Conservation (phyloP, 2,888 invertebrate genomes). For the Timandra comae region DNA sequence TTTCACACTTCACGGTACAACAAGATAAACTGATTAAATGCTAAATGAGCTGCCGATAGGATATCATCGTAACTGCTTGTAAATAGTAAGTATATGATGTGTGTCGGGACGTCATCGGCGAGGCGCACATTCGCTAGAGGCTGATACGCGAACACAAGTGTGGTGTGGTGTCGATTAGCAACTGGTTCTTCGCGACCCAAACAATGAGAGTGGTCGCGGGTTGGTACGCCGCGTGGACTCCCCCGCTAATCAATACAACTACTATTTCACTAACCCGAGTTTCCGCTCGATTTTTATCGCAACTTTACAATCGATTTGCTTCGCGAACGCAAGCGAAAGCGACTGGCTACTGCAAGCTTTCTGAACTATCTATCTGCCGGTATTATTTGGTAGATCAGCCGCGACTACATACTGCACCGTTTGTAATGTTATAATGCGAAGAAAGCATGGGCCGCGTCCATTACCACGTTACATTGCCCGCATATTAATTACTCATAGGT, state of each 20-base stretch:
- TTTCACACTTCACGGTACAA: constrained; percentile 16
- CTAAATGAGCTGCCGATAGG: constrained; percentile 25
- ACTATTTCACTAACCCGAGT: constrained; percentile 29
- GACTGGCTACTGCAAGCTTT: constrained; percentile 32
- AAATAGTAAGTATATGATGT: constrained; percentile 21
- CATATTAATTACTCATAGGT: constrained; percentile 16
- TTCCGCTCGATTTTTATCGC: constrained; percentile 43
- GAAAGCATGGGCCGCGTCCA: constrained; percentile 34
- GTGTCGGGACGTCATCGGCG: constrained; percentile 34
- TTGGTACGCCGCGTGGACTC: constrained; percentile 59
- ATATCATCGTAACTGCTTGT: constrained; percentile 24
- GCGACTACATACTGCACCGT: constrained; percentile 11
- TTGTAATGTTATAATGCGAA: constrained; percentile 26
- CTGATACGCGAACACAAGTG: constrained; percentile 53
- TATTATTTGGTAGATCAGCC: not conserved
- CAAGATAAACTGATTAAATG: constrained; percentile 10
- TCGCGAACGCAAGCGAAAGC: constrained; percentile 30
- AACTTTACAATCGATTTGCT: constrained; percentile 33
- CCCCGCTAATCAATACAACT: constrained; percentile 54
- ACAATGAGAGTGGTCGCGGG: constrained; percentile 71
- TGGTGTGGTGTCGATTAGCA: constrained; percentile 56
- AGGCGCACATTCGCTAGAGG: constrained; percentile 50
- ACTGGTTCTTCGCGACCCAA: constrained; percentile 59
- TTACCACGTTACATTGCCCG: constrained; percentile 12
- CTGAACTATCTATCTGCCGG: constrained; percentile 1